Percentiles rank a stretch among this genome's conserved stretches.
Conservation (phyloP, 2,888 invertebrate species). For the Anoncus sp. region DNA sequence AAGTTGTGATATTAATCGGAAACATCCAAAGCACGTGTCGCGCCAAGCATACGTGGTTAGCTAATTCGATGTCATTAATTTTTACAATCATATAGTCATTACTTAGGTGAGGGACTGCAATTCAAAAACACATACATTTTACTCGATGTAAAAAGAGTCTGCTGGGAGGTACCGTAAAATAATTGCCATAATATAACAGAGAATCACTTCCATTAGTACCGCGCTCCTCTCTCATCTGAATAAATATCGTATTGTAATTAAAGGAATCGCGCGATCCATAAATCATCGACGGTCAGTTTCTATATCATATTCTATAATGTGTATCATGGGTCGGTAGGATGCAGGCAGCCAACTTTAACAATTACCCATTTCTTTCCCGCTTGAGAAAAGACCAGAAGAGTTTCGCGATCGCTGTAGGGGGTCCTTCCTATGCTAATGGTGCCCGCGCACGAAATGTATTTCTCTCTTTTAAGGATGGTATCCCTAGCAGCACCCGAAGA, state of each 20-base stretch:
- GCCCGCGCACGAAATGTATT: slow-evolving; percentile 79
- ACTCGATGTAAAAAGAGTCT: no score
- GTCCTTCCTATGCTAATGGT: slow-evolving; percentile 82
- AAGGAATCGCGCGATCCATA: slow-evolving; percentile 82
- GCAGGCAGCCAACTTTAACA: slow-evolving; percentile 57
- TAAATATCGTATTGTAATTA: slow-evolving; percentile 84
- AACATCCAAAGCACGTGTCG: no score
- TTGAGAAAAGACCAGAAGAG: slow-evolving; percentile 66
- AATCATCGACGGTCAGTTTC: slow-evolving; percentile 82
- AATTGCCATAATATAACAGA: slow-evolving; percentile 80
- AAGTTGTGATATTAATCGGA: no score
- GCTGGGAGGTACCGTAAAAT: slow-evolving; percentile 62
- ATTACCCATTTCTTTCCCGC: slow-evolving; percentile 27
- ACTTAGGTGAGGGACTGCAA: no score
- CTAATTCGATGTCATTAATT: no score
- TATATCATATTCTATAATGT: slow-evolving; percentile 80
- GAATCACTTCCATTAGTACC: slow-evolving; percentile 81
- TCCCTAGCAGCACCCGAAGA: slow-evolving; percentile 47
- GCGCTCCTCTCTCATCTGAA: slow-evolving; percentile 79
- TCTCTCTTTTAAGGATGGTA: slow-evolving; percentile 51
- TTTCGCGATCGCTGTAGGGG: slow-evolving; percentile 79
- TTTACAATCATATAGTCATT: no score
- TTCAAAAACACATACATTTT: no score
- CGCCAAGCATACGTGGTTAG: no score
- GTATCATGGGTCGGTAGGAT: slow-evolving; percentile 71